Evolutionary conservation across 2,797 vertebrate genomes (phyloP).

Genomic region (Ciconia nigra): DNA sequence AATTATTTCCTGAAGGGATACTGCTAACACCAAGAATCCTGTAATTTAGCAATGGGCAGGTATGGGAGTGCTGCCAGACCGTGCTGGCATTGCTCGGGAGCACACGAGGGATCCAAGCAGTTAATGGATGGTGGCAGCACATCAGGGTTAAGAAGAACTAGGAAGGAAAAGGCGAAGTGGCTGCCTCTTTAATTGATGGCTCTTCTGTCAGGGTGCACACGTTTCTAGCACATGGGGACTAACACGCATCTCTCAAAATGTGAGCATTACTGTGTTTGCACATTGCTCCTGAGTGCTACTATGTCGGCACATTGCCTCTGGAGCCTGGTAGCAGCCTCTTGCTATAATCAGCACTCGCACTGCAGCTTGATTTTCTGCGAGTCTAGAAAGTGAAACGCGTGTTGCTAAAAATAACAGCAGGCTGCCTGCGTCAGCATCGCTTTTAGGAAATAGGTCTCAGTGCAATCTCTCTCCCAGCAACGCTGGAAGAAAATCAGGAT

Average conservation of each 20-base stretch:
- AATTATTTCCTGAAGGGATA: not conserved
- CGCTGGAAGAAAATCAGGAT: not conserved
- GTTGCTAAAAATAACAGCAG: conserved; percentile 60
- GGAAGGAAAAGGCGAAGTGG: not conserved
- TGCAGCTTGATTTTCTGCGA: conserved; percentile 33
- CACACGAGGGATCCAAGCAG: not conserved
- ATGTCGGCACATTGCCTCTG: not conserved
- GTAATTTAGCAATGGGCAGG: not conserved
- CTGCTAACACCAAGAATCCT: not conserved
- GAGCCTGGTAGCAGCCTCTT: conserved; percentile 24
- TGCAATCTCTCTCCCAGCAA: conserved; percentile 47
- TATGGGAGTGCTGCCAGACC: not conserved
- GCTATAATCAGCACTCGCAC: not conserved
- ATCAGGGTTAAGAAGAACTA: not conserved
- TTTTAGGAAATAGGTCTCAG: conserved; percentile 31
- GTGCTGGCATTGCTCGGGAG: not conserved
- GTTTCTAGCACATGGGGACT: not conserved
- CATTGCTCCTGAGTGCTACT: not conserved
- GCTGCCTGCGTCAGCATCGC: conserved; percentile 47
- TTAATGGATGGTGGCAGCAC: not conserved
- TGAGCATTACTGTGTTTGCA: not conserved
- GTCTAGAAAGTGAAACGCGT: conserved; percentile 27
- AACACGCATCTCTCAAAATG: not conserved
- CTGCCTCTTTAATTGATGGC: not conserved
- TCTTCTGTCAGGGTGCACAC: not conserved